A percentile compares a stretch with the other conserved stretches of the same genome.
Evolutionary conservation across 2,888 invertebrate species (phyloP).

Genomic region (Unio pictorum): DNA sequence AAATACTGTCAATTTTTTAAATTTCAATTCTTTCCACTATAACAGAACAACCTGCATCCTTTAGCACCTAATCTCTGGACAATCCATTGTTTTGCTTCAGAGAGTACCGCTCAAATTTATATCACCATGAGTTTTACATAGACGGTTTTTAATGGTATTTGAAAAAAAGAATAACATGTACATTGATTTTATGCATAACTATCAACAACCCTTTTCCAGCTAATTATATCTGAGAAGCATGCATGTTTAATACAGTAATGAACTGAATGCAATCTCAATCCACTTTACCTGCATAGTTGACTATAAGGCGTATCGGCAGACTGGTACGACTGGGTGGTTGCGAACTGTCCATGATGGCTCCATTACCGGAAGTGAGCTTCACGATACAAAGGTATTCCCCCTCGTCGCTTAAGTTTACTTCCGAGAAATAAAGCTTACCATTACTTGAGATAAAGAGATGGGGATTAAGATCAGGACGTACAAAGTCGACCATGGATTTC

Average conservation of each 20-base stretch:
- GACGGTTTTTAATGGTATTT: no score
- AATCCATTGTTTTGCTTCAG: no score
- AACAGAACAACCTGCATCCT: no score
- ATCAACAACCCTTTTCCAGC: no score
- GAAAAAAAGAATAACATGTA: no score
- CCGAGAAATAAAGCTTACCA: constrained; percentile 95
- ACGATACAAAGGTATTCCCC: constrained; percentile 60
- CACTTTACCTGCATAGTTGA: constrained; percentile 51
- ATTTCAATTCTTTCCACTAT: no score
- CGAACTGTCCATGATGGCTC: constrained; percentile 47
- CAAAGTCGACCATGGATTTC: constrained; percentile 85
- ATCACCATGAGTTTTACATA: no score
- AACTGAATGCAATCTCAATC: neutral
- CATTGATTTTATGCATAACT: no score
- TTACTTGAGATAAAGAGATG: constrained; percentile 92
- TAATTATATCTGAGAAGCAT: no score
- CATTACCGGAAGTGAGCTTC: constrained; percentile 45
- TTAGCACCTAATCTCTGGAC: no score
- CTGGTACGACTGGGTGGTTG: constrained; percentile 55
- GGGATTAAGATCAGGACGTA: constrained; percentile 88
- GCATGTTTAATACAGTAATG: neutral
- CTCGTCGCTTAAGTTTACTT: constrained; percentile 83
- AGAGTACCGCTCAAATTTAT: no score
- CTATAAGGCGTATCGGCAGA: constrained; percentile 44
- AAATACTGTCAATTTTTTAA: no score